Evolutionary conservation across 2,797 vertebrate genomes (phyloP).

Genomic region (Todus mexicanus): DNA sequence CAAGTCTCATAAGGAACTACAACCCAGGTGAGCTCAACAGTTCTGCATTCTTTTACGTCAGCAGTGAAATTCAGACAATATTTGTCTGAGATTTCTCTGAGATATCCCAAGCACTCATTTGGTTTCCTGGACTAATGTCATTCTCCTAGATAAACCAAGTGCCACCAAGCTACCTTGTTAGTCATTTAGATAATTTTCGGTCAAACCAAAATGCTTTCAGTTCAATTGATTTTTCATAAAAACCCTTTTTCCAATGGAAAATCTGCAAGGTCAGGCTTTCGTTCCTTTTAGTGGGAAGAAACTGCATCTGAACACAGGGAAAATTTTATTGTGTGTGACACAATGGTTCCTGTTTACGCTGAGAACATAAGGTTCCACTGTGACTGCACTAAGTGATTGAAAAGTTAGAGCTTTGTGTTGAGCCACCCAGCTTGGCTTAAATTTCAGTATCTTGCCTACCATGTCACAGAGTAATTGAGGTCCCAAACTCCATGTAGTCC

Average conservation of each 20-base stretch:
- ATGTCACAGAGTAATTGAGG: neutral
- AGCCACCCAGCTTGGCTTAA: neutral
- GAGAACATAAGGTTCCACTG: neutral
- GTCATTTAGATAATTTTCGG: neutral
- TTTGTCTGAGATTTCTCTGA: constrained; percentile 7
- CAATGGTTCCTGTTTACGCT: neutral
- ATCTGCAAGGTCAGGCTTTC: neutral
- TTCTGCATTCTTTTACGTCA: neutral
- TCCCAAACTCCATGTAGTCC: neutral
- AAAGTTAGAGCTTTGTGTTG: neutral
- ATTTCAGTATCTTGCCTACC: neutral
- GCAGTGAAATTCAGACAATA: neutral
- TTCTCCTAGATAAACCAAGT: neutral
- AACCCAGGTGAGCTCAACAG: neutral
- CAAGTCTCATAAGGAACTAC: neutral
- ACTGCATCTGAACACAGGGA: neutral
- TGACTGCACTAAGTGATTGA: neutral
- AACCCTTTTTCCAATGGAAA: constrained; percentile 14
- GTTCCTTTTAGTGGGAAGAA: constrained; percentile 33
- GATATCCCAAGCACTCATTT: neutral
- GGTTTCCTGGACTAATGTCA: neutral
- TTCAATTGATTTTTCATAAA: constrained; percentile 25
- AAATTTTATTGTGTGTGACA: constrained; percentile 9
- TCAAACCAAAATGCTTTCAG: neutral
- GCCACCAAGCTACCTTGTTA: neutral